Base-by-base conservation (phyloP, 2,113 vertebrate species). In the Malurus alboscapulatus region DNA sequence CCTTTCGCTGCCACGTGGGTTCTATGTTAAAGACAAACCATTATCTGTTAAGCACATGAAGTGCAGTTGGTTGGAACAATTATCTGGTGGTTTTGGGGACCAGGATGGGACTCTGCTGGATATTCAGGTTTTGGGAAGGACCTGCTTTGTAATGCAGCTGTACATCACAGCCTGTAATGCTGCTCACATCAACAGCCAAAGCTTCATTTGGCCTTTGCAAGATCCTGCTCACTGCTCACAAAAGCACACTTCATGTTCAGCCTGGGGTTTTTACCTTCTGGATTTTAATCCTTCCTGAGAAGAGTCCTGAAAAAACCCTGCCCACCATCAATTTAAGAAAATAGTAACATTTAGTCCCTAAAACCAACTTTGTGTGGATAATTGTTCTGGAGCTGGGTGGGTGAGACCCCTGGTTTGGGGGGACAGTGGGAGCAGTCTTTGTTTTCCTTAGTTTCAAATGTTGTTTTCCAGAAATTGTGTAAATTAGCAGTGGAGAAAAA, bases 31-130 rank as follows among this genome's bases (percentile, higher is more conserved):
- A 59, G 55, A 53, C 30, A 36, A 84, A 40, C 34, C 3, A 0
- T 30, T 42, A 7, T 40, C 61, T 32, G 32, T 45, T 78, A 54
- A 66, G 62, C 32, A 22, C 14, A 1, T 20, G 15, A 51, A 63
- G 7, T 83, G 34, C 67, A 36, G 1, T 25, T 32, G 44, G 53
- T 92, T 82, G 63, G 67, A 95, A 85, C 88, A 93, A 69, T 93
- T 87, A 93, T 76, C 84, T 83, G 89, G 29, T 87, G 91, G 67
- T 89, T 94, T 90, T 79, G 78, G 91, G 92, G 93, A 88, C 78
- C 6, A 1, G n/a, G 53, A 11, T 58, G 54, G 53, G 66, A 51
- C 55, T 76, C 32, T 69, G 53, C 45, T 88, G 88, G 40, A 15
- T 66, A 27, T 61, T 87, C 16, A 65, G 24, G 17, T 48, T 48